These are phyloP conservation scores for Tetrapedia diversipes DNA, from an alignment of 2,888 invertebrate species.

Conservation along the genomic window DNA sequence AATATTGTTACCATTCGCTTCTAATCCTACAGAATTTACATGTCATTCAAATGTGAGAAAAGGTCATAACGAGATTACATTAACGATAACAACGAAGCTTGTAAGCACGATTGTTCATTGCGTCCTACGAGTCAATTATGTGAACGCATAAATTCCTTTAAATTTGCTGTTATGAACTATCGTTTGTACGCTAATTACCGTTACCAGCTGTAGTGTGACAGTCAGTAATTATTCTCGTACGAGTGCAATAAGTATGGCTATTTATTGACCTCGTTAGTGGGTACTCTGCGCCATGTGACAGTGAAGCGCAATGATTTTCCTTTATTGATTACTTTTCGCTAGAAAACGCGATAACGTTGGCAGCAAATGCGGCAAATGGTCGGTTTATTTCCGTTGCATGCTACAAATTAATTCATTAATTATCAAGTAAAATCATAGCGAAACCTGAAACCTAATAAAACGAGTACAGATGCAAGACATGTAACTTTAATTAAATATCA, in stretches of 20 bases:
- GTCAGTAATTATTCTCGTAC: conserved; percentile 23
- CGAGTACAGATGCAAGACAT: too few species aligned
- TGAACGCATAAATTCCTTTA: background rate
- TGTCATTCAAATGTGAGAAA: too few species aligned
- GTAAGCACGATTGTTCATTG: background rate
- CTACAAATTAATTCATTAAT: background rate
- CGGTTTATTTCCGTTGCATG: background rate
- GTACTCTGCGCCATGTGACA: conserved; percentile 30
- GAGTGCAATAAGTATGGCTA: conserved; percentile 27
- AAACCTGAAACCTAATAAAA: background rate
- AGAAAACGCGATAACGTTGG: conserved; percentile 21
- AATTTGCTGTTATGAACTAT: background rate
- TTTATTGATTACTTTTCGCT: conserved; percentile 4
- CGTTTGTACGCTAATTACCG: conserved; percentile 15
- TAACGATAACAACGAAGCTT: too few species aligned
- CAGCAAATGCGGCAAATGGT: conserved; percentile 27
- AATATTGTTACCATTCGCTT: background rate
- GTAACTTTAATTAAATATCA: too few species aligned
- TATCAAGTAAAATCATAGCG: background rate
- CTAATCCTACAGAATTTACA: too few species aligned
- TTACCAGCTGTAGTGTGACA: conserved; percentile 16
- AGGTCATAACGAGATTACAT: too few species aligned
- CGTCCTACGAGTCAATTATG: background rate
- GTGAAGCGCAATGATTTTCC: conserved; percentile 22
- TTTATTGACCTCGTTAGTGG: conserved; percentile 48